These are phyloP conservation scores for Amphipoea lucens DNA, from an alignment of 2,888 invertebrate species.

Conservation along the genomic window DNA sequence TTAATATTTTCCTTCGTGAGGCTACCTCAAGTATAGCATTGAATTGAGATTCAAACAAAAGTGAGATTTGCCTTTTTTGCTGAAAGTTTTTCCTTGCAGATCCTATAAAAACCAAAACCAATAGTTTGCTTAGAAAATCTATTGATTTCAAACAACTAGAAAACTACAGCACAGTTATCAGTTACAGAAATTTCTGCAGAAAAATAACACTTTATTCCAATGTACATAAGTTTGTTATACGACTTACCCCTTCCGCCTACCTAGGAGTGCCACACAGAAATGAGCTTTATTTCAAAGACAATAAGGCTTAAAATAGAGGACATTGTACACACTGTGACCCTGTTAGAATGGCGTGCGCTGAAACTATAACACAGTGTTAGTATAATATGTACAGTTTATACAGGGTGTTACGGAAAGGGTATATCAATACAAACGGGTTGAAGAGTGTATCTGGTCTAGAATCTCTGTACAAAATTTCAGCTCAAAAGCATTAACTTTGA, in stretches of 20 bases:
- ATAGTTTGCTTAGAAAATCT: neutral
- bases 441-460: too few relatives aligned
- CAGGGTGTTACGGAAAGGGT: too few relatives aligned
- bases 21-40: neutral
- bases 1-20: neutral
- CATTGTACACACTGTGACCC: conserved; percentile 79
- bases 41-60: too few relatives aligned
- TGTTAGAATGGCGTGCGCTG: conserved; percentile 72
- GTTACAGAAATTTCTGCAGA: neutral
- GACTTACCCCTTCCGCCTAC: conserved; percentile 67
- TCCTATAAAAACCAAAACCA: conserved; percentile 1
- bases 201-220: neutral
- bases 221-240: neutral
- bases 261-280: conserved; percentile 63
- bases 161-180: neutral
- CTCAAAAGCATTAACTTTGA: too few relatives aligned
- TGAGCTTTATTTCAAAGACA: conserved; percentile 41
- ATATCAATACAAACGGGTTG: too few relatives aligned
- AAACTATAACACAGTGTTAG: conserved; percentile 70
- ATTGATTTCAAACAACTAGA: neutral
- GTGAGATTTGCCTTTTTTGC: too few relatives aligned
- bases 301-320: conserved; percentile 60
- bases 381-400: conserved; percentile 56
- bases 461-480: too few relatives aligned
- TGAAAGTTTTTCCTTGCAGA: neutral